Evolutionary conservation across 2,888 invertebrate genomes (phyloP), one percentile per base, ranked within the genome.

Genomic region (Drosophila stalkeri): DNA sequence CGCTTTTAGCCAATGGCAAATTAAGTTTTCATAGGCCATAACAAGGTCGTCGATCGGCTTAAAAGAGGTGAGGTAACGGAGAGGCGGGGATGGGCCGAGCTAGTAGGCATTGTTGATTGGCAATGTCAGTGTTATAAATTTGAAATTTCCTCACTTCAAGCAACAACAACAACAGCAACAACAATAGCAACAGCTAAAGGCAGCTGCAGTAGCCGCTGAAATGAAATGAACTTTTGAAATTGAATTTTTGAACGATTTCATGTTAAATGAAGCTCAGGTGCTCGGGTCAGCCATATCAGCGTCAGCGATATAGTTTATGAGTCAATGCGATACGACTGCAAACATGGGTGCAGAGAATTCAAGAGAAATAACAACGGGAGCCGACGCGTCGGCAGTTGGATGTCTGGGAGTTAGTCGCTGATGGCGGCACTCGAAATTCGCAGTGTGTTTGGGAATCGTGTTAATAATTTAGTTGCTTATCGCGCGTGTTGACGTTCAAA

Each of bases 391-490:
- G 4, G 14, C 37, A 72, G 81, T 63, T 18, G 39, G 18, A 6
- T 64, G 61, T 64, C 39, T 27, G 39, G n/a, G 39, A 27, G 51
- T 27, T 16, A 52, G 51, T 37, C 23, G 55, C 31, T 66, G 75
- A 74, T 66, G 78, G 76, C 80, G 70, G 72, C 65, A 51, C 43
- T 67, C 59, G 72, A 41, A 49, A 56, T 51, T 70, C 56, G 75
- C 43, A 46, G 74, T 72, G 39, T n/a, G 61, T 20, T 72, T 60
- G 64, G 68, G 73, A 64, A 80, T 89, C 87, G 90, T 90, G 89
- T 91, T 90, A 90, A 91, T 89, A 89, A 89, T 91, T 89, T 91
- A 90, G 90, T 91, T 85, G 82, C 89, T 89, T 89, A 91, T 91
- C 91, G 90, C 63, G 67, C 67, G 90, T 85, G 90, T 86, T 87